Percentiles rank a stretch among this genome's conserved stretches.
Evolutionary conservation across 1,140 invertebrate species (phyloP).

Genomic region (Galleria mellonella): DNA sequence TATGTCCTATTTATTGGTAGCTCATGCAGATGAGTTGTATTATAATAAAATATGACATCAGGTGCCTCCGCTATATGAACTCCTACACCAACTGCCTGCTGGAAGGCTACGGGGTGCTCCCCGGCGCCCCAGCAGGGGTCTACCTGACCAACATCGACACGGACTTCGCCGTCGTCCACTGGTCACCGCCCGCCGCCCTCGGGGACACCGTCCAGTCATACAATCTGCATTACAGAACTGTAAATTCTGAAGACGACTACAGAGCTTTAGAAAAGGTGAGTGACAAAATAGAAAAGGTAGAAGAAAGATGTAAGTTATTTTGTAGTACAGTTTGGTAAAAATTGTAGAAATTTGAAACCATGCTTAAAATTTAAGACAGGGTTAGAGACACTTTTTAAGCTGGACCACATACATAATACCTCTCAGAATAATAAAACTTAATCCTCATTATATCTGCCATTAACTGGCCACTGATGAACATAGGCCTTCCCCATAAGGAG

Average conservation of each 20-base stretch:
- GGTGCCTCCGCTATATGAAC: constrained; percentile 86
- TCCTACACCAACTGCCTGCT: constrained; percentile 86
- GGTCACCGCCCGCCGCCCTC: constrained; percentile 81
- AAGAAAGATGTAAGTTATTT: neutral
- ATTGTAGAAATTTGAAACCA: too few species aligned
- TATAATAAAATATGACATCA: constrained; percentile 26
- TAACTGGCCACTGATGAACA: too few species aligned
- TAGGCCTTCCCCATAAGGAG: too few species aligned
- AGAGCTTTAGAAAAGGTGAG: constrained; percentile 71
- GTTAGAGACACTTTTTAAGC: too few species aligned
- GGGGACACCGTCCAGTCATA: constrained; percentile 83
- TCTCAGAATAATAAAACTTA: too few species aligned
- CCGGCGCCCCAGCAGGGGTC: constrained; percentile 80
- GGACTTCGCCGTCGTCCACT: constrained; percentile 85
- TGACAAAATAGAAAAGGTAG: neutral
- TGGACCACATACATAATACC: too few species aligned
- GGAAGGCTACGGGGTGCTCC: constrained; percentile 87
- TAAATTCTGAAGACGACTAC: constrained; percentile 69
- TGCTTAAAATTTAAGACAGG: too few species aligned
- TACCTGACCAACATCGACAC: constrained; percentile 82
- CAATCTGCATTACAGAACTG: constrained; percentile 78
- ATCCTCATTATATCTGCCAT: too few species aligned
- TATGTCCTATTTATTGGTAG: too few species aligned
- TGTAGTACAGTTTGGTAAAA: too few species aligned
- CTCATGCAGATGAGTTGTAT: too few species aligned